Evolutionary conservation across 1,140 invertebrate species (phyloP), one percentile per base, ranked within the genome.

Genomic region (Tenebrio molitor): DNA sequence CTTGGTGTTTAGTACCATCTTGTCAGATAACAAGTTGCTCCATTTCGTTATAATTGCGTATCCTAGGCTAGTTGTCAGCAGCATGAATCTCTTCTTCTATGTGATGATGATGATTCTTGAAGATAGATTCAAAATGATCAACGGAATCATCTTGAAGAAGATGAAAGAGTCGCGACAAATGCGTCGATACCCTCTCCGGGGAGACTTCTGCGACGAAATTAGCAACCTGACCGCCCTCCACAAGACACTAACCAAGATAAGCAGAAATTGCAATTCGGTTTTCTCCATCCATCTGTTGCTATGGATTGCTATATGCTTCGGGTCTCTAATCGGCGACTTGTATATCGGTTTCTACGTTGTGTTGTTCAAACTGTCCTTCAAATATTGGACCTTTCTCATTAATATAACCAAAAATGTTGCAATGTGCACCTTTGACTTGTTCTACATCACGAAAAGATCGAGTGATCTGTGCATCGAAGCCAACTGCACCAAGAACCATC

Each of bases 91-190:
- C 2, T 39, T 12, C 2, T 39, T 7, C 36, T 39, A n/a, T 39
- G 2, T 39, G 36, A 2, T 39, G 2, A 39, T 12, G 2, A 39
- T 12, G 36, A 39, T 39, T 2, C 4, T 39, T 2, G 4, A 39
- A n/a, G 36, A 12, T 7, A 6, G 62, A 44, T 71, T 64, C 14
- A n/a, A 29, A 10, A 29, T 41, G 5, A 71, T 71, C n/a, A 71
- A 71, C 29, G 6, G 14, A 1, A 44, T 21, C 19, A 64, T 29
- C 1, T 10, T n/a, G 17, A 21, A 62, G n/a, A 71, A 71, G 36
- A 44, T 64, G 1, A n/a, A 44, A 10, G 58, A 71, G 46, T 71
- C 69, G 1, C 7, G 33, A 8, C 12, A 64, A 12, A 25, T 17
- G 0, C 19, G 36, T 15, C 44, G 34, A 29, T 71, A 71, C 64